These are phyloP conservation scores for Euzophera pinguis DNA, from an alignment of 2,888 invertebrate species.

Conservation along the genomic window DNA sequence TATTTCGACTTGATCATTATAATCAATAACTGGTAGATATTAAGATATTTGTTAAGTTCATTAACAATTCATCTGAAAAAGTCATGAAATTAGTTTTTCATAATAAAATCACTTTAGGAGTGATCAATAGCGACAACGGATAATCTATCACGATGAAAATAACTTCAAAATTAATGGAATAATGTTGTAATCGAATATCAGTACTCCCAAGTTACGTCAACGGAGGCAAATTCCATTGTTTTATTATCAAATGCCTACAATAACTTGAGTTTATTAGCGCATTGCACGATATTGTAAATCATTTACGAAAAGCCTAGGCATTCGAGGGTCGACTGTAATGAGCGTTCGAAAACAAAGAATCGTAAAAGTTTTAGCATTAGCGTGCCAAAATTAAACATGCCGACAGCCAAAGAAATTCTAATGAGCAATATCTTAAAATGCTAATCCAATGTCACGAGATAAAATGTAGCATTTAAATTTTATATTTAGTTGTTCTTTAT, in stretches of 20 bases:
- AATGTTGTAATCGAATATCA: not conserved
- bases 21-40: no score
- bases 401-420: conserved; percentile 3
- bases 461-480: not conserved
- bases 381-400: conserved; percentile 9
- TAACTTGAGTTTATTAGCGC: conserved; percentile 22
- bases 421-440: conserved; percentile 5
- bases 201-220: conserved; percentile 19
- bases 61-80: no score
- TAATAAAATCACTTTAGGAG: no score
- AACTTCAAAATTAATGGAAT: not conserved
- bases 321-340: conserved; percentile 7
- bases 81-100: no score
- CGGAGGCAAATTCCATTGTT: conserved; percentile 16
- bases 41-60: no score
- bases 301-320: conserved; percentile 11
- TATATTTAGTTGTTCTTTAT: no score
- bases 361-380: conserved; percentile 9
- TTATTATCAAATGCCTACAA: conserved; percentile 20
- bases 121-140: no score
- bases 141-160: not conserved
- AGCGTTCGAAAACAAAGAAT: conserved; percentile 9
- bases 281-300: conserved; percentile 20
- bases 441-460: conserved; percentile 16
- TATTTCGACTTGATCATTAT: no score